Base-by-base conservation (phyloP, 2,113 vertebrate genomes). In the Pituophis catenifer region DNA sequence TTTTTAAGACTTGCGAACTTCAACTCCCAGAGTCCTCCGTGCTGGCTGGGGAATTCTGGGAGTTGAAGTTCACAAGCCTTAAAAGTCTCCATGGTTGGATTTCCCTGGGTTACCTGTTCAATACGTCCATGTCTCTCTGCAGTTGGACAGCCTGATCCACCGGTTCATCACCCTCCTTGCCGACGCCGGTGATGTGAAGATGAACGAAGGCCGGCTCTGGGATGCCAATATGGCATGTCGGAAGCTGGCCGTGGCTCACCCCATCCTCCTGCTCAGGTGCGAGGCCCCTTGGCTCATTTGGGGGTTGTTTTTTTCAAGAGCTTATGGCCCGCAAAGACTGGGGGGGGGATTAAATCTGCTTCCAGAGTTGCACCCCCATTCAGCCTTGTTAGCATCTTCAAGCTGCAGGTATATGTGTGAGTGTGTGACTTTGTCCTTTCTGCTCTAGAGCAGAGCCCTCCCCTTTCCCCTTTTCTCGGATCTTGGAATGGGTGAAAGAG, bases 141-240 rank as follows among this genome's bases (percentile, higher is more conserved):
- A 99, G 99, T 98, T 99, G 8, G 99, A 99, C 12, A 97, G 98
- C 59, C 98, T 99, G 81, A 98, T 99, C 92, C 99, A 99, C 96
- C 99, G 99, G 52, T 98, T 99, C 96, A 98, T 99, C 97, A 98
- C 98, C 1, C 98, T 99, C 91, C 99, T 99, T 0, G 98, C 99
- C 1, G 99, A 99, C 88, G 98, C 98, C 0, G 98, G 97, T 8
- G 99, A 99, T 91, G 98, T 99, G 1, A 98, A 99, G 94, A 98
- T 98, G 0, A 97, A 97, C 0, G 99, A 99, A 96, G 98, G 95
- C 94, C 98, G 99, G 0, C 98, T 98, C 94, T 98, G 99, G 0
- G 99, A 99, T 3, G 99, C 99, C 93, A 99, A 99, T 95, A 98
- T 99, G 91, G 99, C 99, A 21, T 99, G 99, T 94, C 98, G 99